phyloP scores from a whole-genome alignment of 2,797 vertebrate genomes.

The Nyctibius grandis region DNA sequence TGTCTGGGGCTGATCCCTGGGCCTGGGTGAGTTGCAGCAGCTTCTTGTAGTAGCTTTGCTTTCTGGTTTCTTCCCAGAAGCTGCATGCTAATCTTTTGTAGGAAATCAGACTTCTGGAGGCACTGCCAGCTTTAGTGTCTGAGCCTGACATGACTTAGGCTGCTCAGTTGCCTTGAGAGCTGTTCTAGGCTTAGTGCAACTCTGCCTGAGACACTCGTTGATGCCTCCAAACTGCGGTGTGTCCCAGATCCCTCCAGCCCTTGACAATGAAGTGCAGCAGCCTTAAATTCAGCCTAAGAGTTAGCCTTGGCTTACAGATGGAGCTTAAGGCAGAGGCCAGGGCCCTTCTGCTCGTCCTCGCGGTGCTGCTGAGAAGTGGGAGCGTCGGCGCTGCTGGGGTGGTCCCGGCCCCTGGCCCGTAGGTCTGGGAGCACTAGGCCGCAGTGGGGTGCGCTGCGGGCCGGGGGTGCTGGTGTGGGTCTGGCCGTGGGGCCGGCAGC shows the following conservation, averaged over 20 bases:
- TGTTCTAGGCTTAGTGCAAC: no score
- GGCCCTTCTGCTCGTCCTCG: rapidly evolving
- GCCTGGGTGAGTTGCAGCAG: not conserved
- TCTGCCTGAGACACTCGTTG: not conserved
- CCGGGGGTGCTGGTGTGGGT: not conserved
- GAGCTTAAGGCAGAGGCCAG: not conserved
- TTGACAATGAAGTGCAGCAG: no score
- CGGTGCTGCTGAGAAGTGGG: no score
- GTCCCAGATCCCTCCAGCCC: not conserved
- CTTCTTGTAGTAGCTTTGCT: not conserved
- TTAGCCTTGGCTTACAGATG: no score
- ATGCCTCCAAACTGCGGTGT: no score
- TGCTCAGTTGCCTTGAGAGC: not conserved
- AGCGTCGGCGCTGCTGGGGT: no score
- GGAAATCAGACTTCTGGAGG: not conserved
- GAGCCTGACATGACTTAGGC: rapidly evolving
- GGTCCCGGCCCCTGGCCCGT: no score
- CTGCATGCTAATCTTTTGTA: not conserved
- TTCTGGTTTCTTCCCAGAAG: not conserved
- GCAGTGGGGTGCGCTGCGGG: not conserved
- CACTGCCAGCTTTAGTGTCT: not conserved
- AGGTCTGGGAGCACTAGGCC: rapidly evolving
- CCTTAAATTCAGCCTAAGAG: no score
- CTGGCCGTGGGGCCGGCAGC: rapidly evolving
- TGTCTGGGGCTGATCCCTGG: not conserved